Evolutionary conservation across 1,140 invertebrate genomes (phyloP).

Genomic region (Bombus pyrosoma): DNA sequence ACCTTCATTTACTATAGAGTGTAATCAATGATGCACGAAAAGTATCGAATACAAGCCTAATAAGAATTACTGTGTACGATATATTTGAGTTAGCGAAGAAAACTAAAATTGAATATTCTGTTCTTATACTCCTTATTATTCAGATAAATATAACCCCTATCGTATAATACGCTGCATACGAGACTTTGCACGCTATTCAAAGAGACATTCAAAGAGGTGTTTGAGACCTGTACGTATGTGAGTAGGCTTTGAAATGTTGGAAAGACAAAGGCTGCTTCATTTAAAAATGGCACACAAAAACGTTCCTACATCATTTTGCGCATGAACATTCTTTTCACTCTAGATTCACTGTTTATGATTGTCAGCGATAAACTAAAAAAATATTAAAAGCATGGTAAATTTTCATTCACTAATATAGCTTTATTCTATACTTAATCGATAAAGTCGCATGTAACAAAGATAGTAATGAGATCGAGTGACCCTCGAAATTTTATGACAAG

Average conservation of each 20-base stretch:
- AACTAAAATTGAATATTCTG: background rate
- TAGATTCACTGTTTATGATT: too few relatives aligned
- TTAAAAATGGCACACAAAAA: background rate
- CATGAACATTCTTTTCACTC: too few relatives aligned
- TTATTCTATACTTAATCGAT: background rate
- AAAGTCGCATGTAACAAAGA: background rate
- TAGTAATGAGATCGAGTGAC: background rate
- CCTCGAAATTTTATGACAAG: background rate
- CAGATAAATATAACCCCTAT: slow-evolving; percentile 35
- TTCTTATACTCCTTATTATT: slow-evolving; percentile 16
- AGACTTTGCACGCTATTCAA: slow-evolving; percentile 2
- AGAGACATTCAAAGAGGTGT: slow-evolving; percentile 1
- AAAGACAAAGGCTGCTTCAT: background rate
- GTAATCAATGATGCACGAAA: too few relatives aligned
- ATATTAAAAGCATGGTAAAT: background rate
- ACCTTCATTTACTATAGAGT: too few relatives aligned
- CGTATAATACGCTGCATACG: background rate
- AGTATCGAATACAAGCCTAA: too few relatives aligned
- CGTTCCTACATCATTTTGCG: background rate
- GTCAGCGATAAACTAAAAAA: background rate
- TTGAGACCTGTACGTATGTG: background rate
- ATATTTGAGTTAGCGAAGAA: background rate
- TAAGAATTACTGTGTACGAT: background rate
- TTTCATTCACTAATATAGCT: too few relatives aligned
- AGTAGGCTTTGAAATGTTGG: slow-evolving; percentile 20